Percentiles rank a stretch among this genome's conserved stretches.
phyloP scores from a whole-genome alignment of 1,140 invertebrate species.

The Drosophila ogumai region DNA sequence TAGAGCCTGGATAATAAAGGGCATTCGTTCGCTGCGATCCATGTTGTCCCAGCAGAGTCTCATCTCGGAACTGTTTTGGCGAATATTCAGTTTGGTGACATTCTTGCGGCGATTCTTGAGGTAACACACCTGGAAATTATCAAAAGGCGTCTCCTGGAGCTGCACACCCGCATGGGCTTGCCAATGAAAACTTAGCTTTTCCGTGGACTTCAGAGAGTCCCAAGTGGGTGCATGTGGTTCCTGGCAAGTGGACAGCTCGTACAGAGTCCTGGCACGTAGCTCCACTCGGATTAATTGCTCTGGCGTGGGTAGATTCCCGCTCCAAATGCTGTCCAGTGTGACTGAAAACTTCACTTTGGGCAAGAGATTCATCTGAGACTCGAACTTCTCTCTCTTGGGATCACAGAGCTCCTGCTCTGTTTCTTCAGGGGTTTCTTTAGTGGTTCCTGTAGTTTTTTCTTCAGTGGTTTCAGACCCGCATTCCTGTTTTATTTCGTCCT shows the following conservation, averaged over 20 bases:
- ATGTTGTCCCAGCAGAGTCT: slow-evolving; percentile 23
- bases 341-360: not conserved
- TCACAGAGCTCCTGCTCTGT: no score
- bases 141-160: slow-evolving; percentile 41
- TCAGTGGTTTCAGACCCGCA: not conserved
- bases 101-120: not conserved
- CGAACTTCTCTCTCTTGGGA: not conserved
- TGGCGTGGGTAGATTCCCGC: not conserved
- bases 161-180: slow-evolving; percentile 25
- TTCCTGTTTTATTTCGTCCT: not conserved
- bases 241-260: not conserved
- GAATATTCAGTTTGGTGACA: not conserved
- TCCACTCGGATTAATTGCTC: slow-evolving; percentile 6
- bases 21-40: slow-evolving; percentile 32
- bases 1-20: slow-evolving; percentile 61
- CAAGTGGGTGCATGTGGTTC: not conserved
- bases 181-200: slow-evolving; percentile 65
- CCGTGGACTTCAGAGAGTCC: slow-evolving; percentile 4
- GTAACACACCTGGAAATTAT: slow-evolving; percentile 53
- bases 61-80: not conserved
- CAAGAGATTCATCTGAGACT: not conserved
- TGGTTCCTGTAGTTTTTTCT: not conserved
- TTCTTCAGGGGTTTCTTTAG: not conserved
- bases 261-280: slow-evolving; percentile 2
- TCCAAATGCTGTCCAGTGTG: not conserved